phyloP scores from a whole-genome alignment of 1,140 invertebrate genomes.

The Lanistes nyassanus region DNA sequence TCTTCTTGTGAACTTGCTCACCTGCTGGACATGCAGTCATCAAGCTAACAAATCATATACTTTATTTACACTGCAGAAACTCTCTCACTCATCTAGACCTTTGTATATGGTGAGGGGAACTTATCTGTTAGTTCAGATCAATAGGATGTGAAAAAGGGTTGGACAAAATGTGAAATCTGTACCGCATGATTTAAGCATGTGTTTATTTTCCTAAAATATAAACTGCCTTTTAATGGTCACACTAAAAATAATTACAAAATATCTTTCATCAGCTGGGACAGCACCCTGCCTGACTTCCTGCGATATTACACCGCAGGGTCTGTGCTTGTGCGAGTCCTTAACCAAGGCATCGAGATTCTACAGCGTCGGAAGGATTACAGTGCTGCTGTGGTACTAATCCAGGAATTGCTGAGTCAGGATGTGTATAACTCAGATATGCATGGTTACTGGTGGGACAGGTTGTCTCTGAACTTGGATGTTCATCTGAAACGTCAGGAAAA shows the following conservation, averaged over 20 bases:
- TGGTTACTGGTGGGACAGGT: conserved; percentile 71
- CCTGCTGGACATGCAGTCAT: not conserved
- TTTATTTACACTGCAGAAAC: not conserved
- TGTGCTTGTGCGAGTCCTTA: conserved; percentile 66
- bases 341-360: conserved; percentile 67
- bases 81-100: not conserved
- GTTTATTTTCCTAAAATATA: too few relatives aligned
- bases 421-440: conserved; percentile 66
- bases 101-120: not conserved
- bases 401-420: conserved; percentile 66
- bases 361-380: conserved; percentile 68
- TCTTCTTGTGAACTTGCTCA: not conserved
- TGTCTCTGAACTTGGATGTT: conserved; percentile 69
- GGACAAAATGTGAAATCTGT: too few relatives aligned
- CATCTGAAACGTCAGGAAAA: conserved; percentile 69
- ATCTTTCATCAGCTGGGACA: conserved; percentile 51
- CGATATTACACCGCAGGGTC: conserved; percentile 68
- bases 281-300: conserved; percentile 66
- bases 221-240: too few relatives aligned
- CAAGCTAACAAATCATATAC: too few relatives aligned
- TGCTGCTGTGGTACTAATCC: conserved; percentile 67
- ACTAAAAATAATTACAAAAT: not conserved
- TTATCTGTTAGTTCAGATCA: too few relatives aligned
- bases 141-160: too few relatives aligned
- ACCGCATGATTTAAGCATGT: too few relatives aligned